Evolutionary conservation across 2,797 vertebrate genomes (phyloP), one percentile per base, ranked within the genome.

Genomic region (Poecilia picta): DNA sequence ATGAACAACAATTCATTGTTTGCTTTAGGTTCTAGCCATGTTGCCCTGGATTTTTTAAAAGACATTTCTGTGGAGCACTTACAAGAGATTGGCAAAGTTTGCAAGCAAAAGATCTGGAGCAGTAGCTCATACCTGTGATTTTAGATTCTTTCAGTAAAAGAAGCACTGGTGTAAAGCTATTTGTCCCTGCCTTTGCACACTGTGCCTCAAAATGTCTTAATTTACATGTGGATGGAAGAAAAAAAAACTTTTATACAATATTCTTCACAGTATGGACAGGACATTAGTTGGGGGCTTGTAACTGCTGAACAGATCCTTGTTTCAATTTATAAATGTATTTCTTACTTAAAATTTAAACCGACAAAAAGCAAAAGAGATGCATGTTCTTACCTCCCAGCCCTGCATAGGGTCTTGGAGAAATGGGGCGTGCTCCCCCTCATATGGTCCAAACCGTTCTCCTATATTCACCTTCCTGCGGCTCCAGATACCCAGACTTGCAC

Each of bases 371-470:
- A 45, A 45, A 31, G 39, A 20, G 15, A 25, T 59, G 33, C 23
- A 8, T 45, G 57, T 81, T 88, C 97, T 94, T 99, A 99, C 98
- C 98, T 99, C 97, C 97, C 97, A 99, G 93, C 96, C 97, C 2
- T 95, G 97, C 85, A 88, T 91, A 47, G 95, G 94, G 76, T 97
- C 96, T 91, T 95, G 96, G 77, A 97, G 95, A 88, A 89, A 93
- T 66, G 95, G 87, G 49, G 89, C 93, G 81, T 95, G 97, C 85
- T 97, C 96, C 88, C 97, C 97, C 74, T 96, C 87, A n/a, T 97
- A 98, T 18, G 98, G 98, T 91, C 98, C 98, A 81, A 99, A 97
- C 73, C 95, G 96, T 91, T 99, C 98, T 13, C 97, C 98, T 2
- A 93, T 87, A 88, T 97, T 95, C 86, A 99, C 95, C 93, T 95